Evolutionary conservation across 2,888 invertebrate genomes (phyloP), one percentile per base, ranked within the genome.

Genomic region (Xestoiulus laeticollis): DNA sequence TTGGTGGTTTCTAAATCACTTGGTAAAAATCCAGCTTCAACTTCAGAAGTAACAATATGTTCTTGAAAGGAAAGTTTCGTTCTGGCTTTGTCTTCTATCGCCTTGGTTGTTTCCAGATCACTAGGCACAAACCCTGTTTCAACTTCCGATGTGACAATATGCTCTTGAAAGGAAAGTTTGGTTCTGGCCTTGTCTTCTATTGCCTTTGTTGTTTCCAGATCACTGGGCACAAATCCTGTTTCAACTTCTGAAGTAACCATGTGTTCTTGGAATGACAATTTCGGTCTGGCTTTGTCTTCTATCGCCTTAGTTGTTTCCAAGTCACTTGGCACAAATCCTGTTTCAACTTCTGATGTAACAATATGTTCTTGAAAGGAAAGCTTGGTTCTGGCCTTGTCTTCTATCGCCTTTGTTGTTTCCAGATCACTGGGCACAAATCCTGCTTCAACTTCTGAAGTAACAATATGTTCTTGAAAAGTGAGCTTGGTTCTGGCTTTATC

Each of bases 401-500:
- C 68, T 84, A 88, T 8, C 3, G 78, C 78, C 30, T 78, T 78
- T 3, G 30, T 16, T 78, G 30, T 48, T 10, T 59, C 48, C 3
- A 89, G 32, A 30, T 88, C 87, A 85, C 83, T 85, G 0, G 88
- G 85, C 12, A 12, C 43, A n/a, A 85, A 44, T 48, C 87, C 87
- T 38, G 88, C 59, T 87, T 89, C 88, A 30, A 88, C 82, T 85
- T 89, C 89, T 4, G 85, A 85, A 22, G 88, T 44, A 30, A 89
- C 68, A 33, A 89, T 32, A 85, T 89, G 85, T 43, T 89, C 89
- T 88, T 89, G 87, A 32, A 86, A 30, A 5, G 43, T 44, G 10
- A 89, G 44, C 30, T 26, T 82, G n/a, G 87, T 88, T 88, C 90
- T 90, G 30, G 90, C 90, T 48, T 88, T 88, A 32, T 89, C 90